phyloP scores from a whole-genome alignment of 2,113 vertebrate genomes.

The Eublepharis macularius region DNA sequence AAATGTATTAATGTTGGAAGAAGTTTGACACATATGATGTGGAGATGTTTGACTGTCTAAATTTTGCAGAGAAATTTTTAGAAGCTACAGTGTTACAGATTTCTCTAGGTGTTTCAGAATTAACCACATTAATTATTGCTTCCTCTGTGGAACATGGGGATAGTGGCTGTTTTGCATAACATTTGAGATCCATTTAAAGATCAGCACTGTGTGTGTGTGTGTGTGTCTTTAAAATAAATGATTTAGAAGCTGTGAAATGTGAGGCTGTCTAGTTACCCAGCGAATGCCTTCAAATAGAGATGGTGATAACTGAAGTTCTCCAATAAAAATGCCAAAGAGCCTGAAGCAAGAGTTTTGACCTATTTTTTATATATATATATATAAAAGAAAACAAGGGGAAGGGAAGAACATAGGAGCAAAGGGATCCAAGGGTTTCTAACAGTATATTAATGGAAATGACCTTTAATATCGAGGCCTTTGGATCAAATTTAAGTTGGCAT shows the following conservation, averaged over 20 bases:
- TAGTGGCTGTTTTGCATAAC: no score
- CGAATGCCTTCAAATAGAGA: conserved; percentile 44
- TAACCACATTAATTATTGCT: no score
- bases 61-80: no score
- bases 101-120: no score
- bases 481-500: conserved; percentile 68
- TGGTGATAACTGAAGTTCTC: conserved; percentile 27
- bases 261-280: conserved; percentile 35
- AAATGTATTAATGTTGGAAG: no score
- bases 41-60: no score
- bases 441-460: conserved; percentile 63
- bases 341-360: conserved; percentile 39
- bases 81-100: no score
- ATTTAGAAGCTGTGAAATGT: not conserved
- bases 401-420: conserved; percentile 41
- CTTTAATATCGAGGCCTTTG: conserved; percentile 67
- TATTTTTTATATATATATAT: conserved; percentile 20
- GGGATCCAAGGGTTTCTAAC: conserved; percentile 45
- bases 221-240: conserved; percentile 22
- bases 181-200: no score
- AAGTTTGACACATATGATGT: no score
- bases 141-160: no score
- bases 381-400: conserved; percentile 32
- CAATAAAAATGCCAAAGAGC: conserved; percentile 11
- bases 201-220: not conserved